Base-by-base conservation (phyloP, 1,140 invertebrate genomes). In the Popillia japonica region DNA sequence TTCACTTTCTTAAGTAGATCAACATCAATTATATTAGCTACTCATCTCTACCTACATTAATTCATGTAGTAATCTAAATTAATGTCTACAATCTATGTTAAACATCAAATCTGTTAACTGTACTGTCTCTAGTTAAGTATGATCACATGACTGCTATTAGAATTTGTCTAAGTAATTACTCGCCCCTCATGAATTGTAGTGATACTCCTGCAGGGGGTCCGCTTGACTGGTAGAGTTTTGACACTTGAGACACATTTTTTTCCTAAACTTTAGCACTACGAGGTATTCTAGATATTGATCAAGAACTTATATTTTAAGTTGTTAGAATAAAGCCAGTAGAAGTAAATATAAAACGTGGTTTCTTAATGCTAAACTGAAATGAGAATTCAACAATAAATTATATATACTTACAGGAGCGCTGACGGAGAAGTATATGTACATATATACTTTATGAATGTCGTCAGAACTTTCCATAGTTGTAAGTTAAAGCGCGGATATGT, bases 101-200 rank as follows among this genome's bases (percentile, higher is more conserved):
- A 84, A 85, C 83, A 84, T 78, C 78, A 77, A 82, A 78, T 81
- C 78, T 81, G 81, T 81, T 79, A 77, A 40, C 61, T 72, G 17
- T 64, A 64, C 61, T 20, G 17, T 64, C 17, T 64, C 61, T 64
- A 64, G 77, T 81, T 64, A 64, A 44, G 61, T 78, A 77, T 80
- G 79, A 83, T 83, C 84, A 85, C 83, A 84, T 84, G 82, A 85
- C 84, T 85, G 68, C 83, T 83, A 83, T 79, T 75, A 83, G 79
- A 81, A 72, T 61, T 78, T 83, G 83, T 82, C 83, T 73, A 48
- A 75, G 34, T 61, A 64, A 80, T 85, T 85, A 85, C 84, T 85
- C 84, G 84, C 84, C 84, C 83, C 81, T 84, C 79, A 79, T 80
- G 79, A 83, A 73, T 76, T 83, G 84, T 82, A 80, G 83, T 59